These are phyloP conservation scores for Aldrovandia affinis DNA, from an alignment of 2,797 vertebrate species.

Conservation along the genomic window DNA sequence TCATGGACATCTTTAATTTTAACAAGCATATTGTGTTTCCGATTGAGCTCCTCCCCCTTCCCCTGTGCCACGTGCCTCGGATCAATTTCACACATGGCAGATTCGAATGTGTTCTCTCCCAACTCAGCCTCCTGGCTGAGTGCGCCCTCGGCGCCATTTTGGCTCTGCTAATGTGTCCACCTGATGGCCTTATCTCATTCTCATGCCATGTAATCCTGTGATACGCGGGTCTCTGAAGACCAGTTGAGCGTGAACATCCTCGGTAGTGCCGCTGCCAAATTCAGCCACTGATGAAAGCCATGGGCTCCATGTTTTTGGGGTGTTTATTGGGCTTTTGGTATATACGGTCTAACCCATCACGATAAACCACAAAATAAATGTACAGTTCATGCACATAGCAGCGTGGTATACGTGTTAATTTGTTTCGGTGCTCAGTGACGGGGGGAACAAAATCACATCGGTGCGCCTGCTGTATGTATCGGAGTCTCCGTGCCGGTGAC, in stretches of 20 bases:
- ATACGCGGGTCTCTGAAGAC: not conserved
- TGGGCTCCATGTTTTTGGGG: not conserved
- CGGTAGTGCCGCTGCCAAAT: not conserved
- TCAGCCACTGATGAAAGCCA: not conserved
- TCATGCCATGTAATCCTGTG: not conserved
- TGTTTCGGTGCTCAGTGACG: not conserved
- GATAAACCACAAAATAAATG: too few species aligned
- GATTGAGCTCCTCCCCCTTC: not conserved
- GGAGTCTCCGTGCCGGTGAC: conserved; percentile 2
- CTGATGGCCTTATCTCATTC: not conserved
- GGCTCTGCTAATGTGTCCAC: not conserved
- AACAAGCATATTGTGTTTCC: not conserved
- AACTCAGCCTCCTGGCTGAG: not conserved
- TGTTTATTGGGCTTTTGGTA: not conserved
- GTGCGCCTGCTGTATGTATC: not conserved
- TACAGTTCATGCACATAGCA: not conserved
- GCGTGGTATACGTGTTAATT: not conserved
- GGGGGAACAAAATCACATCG: not conserved
- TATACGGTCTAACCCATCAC: not conserved
- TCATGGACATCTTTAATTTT: not conserved
- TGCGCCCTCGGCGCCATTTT: not conserved
- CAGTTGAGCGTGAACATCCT: not conserved
- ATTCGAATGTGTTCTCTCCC: not conserved
- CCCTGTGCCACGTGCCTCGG: not conserved
- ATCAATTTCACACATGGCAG: not conserved